phyloP scores from a whole-genome alignment of 2,113 vertebrate species.

The Apteryx owenii region DNA sequence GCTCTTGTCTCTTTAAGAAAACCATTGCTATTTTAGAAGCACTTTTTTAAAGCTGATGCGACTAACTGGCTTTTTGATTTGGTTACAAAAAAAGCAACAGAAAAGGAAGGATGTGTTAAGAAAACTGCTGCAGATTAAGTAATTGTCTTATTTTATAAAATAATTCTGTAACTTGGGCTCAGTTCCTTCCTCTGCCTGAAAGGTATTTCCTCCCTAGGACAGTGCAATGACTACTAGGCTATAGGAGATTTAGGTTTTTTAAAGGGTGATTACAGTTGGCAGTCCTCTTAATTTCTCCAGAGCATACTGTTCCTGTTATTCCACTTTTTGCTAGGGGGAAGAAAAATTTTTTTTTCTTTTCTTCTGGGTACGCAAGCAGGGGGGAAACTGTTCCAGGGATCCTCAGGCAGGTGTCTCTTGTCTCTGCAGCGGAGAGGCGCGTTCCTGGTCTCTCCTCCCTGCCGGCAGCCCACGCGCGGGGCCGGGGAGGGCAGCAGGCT shows the following conservation, averaged over 20 bases:
- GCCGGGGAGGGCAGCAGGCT: background rate
- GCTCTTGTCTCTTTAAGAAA: slow-evolving; percentile 36
- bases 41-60: background rate
- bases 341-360: background rate
- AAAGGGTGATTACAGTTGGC: slow-evolving; percentile 23
- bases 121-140: slow-evolving; percentile 53
- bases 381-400: background rate
- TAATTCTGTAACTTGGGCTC: slow-evolving; percentile 52
- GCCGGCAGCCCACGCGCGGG: background rate
- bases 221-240: background rate
- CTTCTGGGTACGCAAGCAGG: background rate
- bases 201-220: slow-evolving; percentile 56
- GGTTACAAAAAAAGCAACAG: slow-evolving; percentile 61
- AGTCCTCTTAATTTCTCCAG: background rate
- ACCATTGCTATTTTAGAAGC: background rate
- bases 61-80: background rate
- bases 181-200: slow-evolving; percentile 70
- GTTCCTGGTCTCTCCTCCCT: background rate
- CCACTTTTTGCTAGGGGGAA: background rate
- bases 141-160: slow-evolving; percentile 59
- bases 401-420: slow-evolving; percentile 6
- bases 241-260: slow-evolving; percentile 22
- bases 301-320: background rate
- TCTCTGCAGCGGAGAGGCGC: background rate
- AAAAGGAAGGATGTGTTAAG: slow-evolving; percentile 71